Evolutionary conservation across 2,113 vertebrate species (phyloP).

Genomic region (Lampris megalopsis): DNA sequence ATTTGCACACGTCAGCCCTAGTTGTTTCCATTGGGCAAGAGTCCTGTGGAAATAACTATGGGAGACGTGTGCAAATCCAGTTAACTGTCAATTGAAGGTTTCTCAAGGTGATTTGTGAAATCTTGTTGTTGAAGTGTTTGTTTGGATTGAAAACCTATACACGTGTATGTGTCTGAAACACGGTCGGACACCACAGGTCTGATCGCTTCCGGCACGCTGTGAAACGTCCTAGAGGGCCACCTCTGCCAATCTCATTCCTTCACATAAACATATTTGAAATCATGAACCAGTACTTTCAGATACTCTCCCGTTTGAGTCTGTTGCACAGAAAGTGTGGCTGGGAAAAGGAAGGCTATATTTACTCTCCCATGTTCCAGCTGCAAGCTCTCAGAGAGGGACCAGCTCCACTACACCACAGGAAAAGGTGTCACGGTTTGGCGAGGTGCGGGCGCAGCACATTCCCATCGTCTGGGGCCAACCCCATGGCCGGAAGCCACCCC

Average conservation of each 20-base stretch:
- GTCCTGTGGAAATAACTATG: too few species aligned
- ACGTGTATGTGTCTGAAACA: too few species aligned
- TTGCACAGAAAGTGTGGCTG: constrained; percentile 59
- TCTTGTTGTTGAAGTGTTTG: too few species aligned
- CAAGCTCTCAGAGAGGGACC: constrained; percentile 63
- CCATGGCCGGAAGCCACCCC: constrained; percentile 73
- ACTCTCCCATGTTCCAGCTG: constrained; percentile 61
- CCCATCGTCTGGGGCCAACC: constrained; percentile 58
- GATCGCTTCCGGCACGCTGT: constrained; percentile 21
- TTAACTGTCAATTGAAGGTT: too few species aligned
- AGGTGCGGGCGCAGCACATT: constrained; percentile 78
- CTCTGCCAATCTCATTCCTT: constrained; percentile 54
- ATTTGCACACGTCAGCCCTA: too few species aligned
- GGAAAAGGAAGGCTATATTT: constrained; percentile 70
- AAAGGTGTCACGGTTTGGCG: constrained; percentile 78
- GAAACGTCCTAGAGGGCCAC: constrained; percentile 44
- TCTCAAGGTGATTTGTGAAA: too few species aligned
- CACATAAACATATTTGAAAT: constrained; percentile 56
- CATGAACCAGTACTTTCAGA: constrained; percentile 52
- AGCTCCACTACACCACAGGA: constrained; percentile 69
- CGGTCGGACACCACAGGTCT: too few species aligned
- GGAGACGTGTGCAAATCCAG: too few species aligned
- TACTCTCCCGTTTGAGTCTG: constrained; percentile 60
- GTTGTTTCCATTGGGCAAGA: too few species aligned
- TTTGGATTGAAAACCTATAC: too few species aligned